phyloP scores from a whole-genome alignment of 2,888 invertebrate genomes.

The Aproaerema taeniolella region DNA sequence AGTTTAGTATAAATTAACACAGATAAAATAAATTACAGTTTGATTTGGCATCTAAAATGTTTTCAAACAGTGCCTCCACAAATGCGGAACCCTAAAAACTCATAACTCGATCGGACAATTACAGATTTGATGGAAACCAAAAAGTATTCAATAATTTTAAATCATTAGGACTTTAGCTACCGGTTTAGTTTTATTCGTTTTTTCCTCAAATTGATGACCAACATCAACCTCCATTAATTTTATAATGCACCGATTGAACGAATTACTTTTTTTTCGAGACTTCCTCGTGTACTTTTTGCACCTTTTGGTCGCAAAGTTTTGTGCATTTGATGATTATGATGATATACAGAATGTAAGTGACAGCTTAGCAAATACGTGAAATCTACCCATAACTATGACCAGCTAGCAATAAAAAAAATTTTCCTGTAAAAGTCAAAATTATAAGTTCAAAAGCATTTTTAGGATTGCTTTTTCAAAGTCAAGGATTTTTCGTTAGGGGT shows the following conservation, averaged over 20 bases:
- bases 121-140: conserved; percentile 29
- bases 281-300: too few relatives aligned
- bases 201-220: conserved; percentile 23
- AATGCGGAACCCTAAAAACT: conserved; percentile 28
- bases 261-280: conserved; percentile 34
- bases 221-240: conserved; percentile 26
- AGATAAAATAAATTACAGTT: not conserved
- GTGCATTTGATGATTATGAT: too few relatives aligned
- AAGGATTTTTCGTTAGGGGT: too few relatives aligned
- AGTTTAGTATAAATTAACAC: not conserved
- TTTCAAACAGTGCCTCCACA: not conserved
- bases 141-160: conserved; percentile 45
- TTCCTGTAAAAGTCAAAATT: too few relatives aligned
- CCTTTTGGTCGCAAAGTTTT: too few relatives aligned
- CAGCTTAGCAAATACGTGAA: too few relatives aligned
- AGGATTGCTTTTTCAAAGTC: too few relatives aligned
- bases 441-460: too few relatives aligned
- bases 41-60: not conserved
- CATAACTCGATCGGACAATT: conserved; percentile 44
- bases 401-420: too few relatives aligned
- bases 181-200: conserved; percentile 29
- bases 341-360: too few relatives aligned
- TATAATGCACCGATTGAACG: conserved; percentile 25
- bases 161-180: conserved; percentile 52
- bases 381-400: too few relatives aligned